Evolutionary conservation across 92 coral and sea anemone genomes (phyloP), one percentile per base, ranked within the genome.

Genomic region (Montipora capitata): DNA sequence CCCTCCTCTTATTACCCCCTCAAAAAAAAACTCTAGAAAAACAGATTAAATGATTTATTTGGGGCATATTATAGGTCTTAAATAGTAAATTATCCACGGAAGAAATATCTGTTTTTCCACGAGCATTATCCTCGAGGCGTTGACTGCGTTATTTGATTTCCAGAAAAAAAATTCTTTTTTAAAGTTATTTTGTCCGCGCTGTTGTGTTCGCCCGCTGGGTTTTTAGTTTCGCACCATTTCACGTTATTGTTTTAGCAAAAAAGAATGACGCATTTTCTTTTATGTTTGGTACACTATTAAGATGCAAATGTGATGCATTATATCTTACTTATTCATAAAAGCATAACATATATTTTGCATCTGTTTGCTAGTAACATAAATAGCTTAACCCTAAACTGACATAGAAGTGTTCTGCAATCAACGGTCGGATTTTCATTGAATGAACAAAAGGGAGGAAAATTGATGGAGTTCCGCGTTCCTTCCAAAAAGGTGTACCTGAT

Each of bases 271-370:
- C 38, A 81, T 68, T 15, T n/a, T 20, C 52, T 3, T 64, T 68
- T 39, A 51, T 72, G 56, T 61, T 81, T 40, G 48, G 10, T 27
- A 2, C 11, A 10, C 77, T 13, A 54, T 14, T 3, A 35, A 68
- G 16, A 81, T 81, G 85, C 77, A 81, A 81, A 81, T 68, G 67
- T 54, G 40, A 54, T 54, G 77, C 77, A 54, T 48, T 48, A 80
- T 1, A 12, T 61, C 63, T 68, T 13, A 80, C 40, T 80, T 80
- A 81, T 81, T 81, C 85, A 81, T 68, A 63, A 77, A 17, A 11
- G 41, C 20, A 6, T n/a, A 45, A 27, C 66, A 80, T 52, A 69
- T 54, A 69, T 54, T 54, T 69, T 69, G 52, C 68, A 39, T 81
- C 16, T 70, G 76, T 40, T 81, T 81, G 68, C 54, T 57, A 52